Base-by-base conservation (phyloP, 2,113 vertebrate species). In the Mustelus asterias region DNA sequence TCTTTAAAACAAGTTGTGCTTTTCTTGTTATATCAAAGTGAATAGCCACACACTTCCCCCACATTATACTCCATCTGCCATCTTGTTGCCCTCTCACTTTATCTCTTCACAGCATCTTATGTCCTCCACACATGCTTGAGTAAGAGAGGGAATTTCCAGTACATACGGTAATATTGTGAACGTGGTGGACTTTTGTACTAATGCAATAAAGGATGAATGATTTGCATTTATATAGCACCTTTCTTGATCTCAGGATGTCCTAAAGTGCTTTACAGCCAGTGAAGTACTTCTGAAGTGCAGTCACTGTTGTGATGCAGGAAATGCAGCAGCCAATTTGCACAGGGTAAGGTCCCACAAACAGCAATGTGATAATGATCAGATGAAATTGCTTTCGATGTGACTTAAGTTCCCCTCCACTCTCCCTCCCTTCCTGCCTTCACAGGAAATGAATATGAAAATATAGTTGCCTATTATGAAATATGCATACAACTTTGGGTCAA, bases 401-500 rank as follows among this genome's bases (percentile, higher is more conserved):
- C 89, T 65, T 20, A 65, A 93, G 60, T n/a, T 67, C 11, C 16
- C 33, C 58, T 33, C 33, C 72, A n/a, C 3, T 29, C 70, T 29
- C n/a, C n/a, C n/a, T 80, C n/a, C n/a, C n/a, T 37, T 80, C n/a
- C 78, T 18, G 13, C 37, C 37, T 41, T 41, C 80, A 37, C 37
- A 20, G 29, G 60, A 65, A 65, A 37, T 37, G 20, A 90, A 16
- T 18, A n/a, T 63, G 58, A 93, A 37, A 93, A 44, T 93, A 93
- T 65, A 93, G 18, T 60, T 37, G 60, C 60, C 22, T 37, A n/a
- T 20, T 93, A 41, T 93, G n/a, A 67, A 93, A 93, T 93, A 67
- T 93, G 89, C 89, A 93, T 65, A 93, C 89, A 65, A 67, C 58
- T 93, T 63, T 93, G 58, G 89, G 89, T 65, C 89, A 93, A 93